Percentiles rank a stretch among this genome's conserved stretches.
Evolutionary conservation across 53 echinoderm and acorn worm genomes (phyloP).

Genomic region (Mesocentrotus franciscanus): DNA sequence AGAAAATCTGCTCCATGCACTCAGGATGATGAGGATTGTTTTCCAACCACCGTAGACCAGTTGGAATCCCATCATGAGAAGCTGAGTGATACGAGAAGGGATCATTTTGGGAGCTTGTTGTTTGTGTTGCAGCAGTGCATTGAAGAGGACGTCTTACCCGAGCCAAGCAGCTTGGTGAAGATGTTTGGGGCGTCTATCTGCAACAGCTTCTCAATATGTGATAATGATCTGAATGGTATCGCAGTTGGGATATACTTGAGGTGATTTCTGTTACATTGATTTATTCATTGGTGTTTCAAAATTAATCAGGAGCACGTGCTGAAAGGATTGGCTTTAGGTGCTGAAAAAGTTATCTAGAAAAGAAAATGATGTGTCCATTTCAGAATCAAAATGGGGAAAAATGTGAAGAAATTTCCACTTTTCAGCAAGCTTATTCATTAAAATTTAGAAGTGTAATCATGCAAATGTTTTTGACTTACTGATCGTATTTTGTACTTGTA

Average conservation of each 20-base stretch:
- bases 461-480: too few species aligned
- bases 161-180: conserved; percentile 20
- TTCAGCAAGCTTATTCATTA: too few species aligned
- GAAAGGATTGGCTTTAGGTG: neutral
- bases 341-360: neutral
- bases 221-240: conserved; percentile 62
- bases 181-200: conserved; percentile 61
- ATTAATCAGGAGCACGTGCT: neutral
- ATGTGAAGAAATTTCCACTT: too few species aligned
- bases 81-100: conserved; percentile 21
- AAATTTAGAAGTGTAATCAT: too few species aligned
- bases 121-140: conserved; percentile 48
- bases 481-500: neutral
- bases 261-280: conserved; percentile 38
- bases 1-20: neutral
- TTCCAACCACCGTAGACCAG: conserved; percentile 37
- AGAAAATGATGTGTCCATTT: too few species aligned
- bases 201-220: conserved; percentile 70
- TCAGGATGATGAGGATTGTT: neutral
- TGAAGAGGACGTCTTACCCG: neutral
- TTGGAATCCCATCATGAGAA: conserved; percentile 42
- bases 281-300: neutral
- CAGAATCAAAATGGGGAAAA: too few species aligned
- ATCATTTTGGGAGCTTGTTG: conserved; percentile 58
- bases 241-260: conserved; percentile 65